Evolutionary conservation across 2,113 vertebrate species (phyloP), one percentile per base, ranked within the genome.

Genomic region (Podarcis muralis): DNA sequence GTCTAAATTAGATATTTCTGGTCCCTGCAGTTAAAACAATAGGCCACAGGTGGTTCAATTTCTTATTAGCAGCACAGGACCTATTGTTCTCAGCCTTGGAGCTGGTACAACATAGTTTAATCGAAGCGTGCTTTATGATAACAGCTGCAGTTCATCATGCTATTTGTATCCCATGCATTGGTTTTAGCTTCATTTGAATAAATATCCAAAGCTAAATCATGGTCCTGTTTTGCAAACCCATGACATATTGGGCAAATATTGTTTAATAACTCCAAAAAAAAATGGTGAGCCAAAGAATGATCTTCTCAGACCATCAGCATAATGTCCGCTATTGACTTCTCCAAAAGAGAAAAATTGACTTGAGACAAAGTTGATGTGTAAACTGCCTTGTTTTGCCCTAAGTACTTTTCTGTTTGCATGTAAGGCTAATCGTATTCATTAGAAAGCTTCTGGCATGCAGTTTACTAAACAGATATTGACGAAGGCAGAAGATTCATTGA

Each of bases 401-500:
- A 83, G 87, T 81, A 68, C 59, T 90, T 75, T 62, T 68, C 88
- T 86, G 62, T 90, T 86, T 90, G 57, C 84, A 90, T 90, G 88
- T 76, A 86, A 68, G 12, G 84, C 59, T 57, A 89, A 81, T 76
- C 57, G 79, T 90, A 86, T 86, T 90, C 84, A 76, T 90, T 90
- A 81, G 88, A 57, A 81, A 68, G 79, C 78, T 82, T 13, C 40
- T 68, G n/a, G 40, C 71, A 76, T 76, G 78, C 84, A 86, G 83
- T 68, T 68, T 77, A 40, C 66, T 85, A 82, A 90, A 32, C 40
- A 69, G 59, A 57, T 90, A 86, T 90, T 86, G 88, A 86, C 78
- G 37, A 23, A 75, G n/a, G n/a, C n/a, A 12, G 71, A 81, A 83
- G 81, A 83, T 88, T 88, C 83, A 89, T 81, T 93, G 92, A 92